phyloP scores from a whole-genome alignment of 2,888 invertebrate species.

The Scrobipalpa costella region DNA sequence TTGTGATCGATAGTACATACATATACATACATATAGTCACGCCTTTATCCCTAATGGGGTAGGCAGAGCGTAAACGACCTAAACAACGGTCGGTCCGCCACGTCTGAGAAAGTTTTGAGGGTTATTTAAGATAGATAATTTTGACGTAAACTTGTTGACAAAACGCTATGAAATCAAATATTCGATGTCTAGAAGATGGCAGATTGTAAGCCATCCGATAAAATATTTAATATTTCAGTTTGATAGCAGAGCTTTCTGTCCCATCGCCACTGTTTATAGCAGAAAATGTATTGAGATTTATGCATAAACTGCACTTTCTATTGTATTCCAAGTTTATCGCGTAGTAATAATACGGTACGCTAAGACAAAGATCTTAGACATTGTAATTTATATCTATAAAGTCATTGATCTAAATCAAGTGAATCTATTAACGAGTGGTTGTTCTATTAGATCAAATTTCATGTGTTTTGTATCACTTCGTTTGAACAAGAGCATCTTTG shows the following conservation, averaged over 20 bases:
- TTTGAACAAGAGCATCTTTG: background rate
- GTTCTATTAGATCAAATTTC: conserved; percentile 28
- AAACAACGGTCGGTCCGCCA: no score
- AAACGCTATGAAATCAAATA: background rate
- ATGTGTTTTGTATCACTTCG: conserved; percentile 25
- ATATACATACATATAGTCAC: no score
- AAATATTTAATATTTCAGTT: conserved; percentile 6
- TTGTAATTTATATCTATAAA: background rate
- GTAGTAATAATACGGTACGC: conserved; percentile 9
- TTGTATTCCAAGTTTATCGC: background rate
- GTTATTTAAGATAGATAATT: background rate
- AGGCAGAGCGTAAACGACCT: no score
- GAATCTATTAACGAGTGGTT: background rate
- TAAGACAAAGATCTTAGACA: background rate
- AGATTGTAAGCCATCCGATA: background rate
- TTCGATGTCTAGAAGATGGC: background rate
- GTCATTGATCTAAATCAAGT: conserved; percentile 10
- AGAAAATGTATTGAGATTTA: conserved; percentile 24
- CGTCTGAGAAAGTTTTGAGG: background rate
- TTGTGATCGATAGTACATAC: no score
- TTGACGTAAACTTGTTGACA: background rate
- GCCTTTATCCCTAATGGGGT: no score
- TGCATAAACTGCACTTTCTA: conserved; percentile 20
- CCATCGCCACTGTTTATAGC: conserved; percentile 6
- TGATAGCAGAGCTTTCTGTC: conserved; percentile 13